A percentile compares a stretch with the other conserved stretches of the same genome.
Evolutionary conservation across 2,888 invertebrate genomes (phyloP).

Genomic region (Platycnemis pennipes): DNA sequence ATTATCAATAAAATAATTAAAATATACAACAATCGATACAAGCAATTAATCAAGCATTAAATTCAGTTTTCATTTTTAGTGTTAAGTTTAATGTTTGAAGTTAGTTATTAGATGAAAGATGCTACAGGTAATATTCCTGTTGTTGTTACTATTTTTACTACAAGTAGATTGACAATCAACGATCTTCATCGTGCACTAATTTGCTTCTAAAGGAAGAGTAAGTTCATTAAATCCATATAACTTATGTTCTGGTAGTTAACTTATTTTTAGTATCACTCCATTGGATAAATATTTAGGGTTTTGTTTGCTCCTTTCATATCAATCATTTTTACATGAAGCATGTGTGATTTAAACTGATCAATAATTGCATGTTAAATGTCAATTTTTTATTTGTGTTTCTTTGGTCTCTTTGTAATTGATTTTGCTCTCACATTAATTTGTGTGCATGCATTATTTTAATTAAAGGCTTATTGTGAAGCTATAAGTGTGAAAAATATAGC

Average conservation of each 20-base stretch:
- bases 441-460: background rate
- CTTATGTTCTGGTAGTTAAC: background rate
- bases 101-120: background rate
- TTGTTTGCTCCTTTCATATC: background rate
- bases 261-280: background rate
- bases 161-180: background rate
- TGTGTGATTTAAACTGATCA: background rate
- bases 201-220: background rate
- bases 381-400: background rate
- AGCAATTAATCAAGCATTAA: background rate
- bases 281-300: background rate
- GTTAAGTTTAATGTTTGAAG: background rate
- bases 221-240: background rate
- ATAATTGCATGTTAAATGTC: background rate
- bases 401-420: background rate
- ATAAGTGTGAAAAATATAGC: background rate
- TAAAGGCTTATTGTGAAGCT: background rate
- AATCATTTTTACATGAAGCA: background rate
- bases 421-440: background rate
- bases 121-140: background rate
- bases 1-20: background rate
- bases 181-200: background rate
- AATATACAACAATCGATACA: background rate
- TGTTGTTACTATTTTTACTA: background rate
- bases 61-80: background rate